These are phyloP conservation scores for Syngnathus rostellatus DNA, from an alignment of 2,797 vertebrate species.

Conservation along the genomic window DNA sequence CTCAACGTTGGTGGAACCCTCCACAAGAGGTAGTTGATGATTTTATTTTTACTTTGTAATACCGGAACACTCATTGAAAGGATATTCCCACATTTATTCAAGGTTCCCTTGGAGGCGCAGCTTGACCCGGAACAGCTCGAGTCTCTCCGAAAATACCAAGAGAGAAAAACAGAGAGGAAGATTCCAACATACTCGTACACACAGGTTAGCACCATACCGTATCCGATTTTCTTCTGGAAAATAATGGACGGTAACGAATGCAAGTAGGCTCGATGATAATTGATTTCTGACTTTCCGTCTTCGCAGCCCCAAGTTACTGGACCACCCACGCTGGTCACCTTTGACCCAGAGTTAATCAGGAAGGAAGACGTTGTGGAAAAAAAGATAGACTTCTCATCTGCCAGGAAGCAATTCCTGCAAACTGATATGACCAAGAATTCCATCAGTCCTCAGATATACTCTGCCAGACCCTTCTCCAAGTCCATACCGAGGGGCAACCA, in stretches of 20 bases:
- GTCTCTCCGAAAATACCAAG: slow-evolving; percentile 88
- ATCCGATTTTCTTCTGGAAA: neutral
- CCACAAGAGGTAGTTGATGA: slow-evolving; percentile 77
- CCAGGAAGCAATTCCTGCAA: slow-evolving; percentile 87
- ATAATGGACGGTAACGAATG: neutral
- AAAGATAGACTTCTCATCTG: slow-evolving; percentile 87
- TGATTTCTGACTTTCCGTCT: neutral
- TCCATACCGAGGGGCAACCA: slow-evolving; percentile 38
- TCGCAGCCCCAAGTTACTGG: slow-evolving; percentile 47
- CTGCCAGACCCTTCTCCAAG: slow-evolving; percentile 84
- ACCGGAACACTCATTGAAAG: neutral
- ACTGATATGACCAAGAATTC: slow-evolving; percentile 62
- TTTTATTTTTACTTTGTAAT: neutral
- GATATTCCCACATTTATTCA: slow-evolving; percentile 13
- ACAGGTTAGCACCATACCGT: slow-evolving; percentile 33
- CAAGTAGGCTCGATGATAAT: neutral
- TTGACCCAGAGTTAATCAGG: slow-evolving; percentile 57
- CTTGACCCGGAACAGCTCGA: slow-evolving; percentile 85
- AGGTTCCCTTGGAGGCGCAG: slow-evolving; percentile 79
- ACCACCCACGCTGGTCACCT: slow-evolving; percentile 45
- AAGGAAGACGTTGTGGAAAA: slow-evolving; percentile 86
- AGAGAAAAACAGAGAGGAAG: slow-evolving; percentile 79
- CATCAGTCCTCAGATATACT: slow-evolving; percentile 80
- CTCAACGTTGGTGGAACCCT: slow-evolving; percentile 95
- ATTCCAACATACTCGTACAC: slow-evolving; percentile 27